phyloP scores from a whole-genome alignment of 2,113 vertebrate genomes.

The Pterocles orientalis region DNA sequence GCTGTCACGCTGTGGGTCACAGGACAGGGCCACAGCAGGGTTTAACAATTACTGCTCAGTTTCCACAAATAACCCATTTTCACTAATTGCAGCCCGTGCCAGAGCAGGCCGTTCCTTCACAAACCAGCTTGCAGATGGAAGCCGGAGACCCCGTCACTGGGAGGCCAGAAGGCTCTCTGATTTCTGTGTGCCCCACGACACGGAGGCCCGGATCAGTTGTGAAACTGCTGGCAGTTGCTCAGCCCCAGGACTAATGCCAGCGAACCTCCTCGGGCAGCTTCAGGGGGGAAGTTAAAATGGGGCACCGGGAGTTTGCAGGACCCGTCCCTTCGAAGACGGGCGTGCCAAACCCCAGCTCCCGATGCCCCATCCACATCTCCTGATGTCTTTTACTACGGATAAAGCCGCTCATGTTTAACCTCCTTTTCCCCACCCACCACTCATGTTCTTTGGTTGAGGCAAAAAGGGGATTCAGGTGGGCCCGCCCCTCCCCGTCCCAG shows the following conservation, averaged over 20 bases:
- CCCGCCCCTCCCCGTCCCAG: not conserved
- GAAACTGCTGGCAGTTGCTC: not conserved
- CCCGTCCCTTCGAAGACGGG: not conserved
- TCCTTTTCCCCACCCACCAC: fast-evolving
- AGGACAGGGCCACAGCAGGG: fast-evolving
- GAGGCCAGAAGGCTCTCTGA: too few species aligned
- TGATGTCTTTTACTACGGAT: fast-evolving
- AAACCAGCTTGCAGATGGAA: fast-evolving
- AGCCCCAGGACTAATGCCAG: not conserved
- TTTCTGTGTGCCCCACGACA: too few species aligned
- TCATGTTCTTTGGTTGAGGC: too few species aligned
- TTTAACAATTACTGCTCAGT: not conserved
- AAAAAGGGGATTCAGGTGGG: fast-evolving
- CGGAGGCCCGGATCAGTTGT: fast-evolving
- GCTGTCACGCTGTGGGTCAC: fast-evolving
- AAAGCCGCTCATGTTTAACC: not conserved
- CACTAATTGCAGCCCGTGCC: fast-evolving
- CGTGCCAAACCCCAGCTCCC: not conserved
- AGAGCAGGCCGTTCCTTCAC: not conserved
- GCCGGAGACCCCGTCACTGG: fast-evolving
- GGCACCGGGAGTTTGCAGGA: fast-evolving
- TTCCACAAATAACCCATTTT: not conserved
- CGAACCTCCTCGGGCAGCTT: fast-evolving
- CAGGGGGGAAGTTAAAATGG: not conserved
- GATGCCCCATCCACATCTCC: fast-evolving